phyloP scores from a whole-genome alignment of 1,140 invertebrate species.

The Drosophila pseudoobscura region DNA sequence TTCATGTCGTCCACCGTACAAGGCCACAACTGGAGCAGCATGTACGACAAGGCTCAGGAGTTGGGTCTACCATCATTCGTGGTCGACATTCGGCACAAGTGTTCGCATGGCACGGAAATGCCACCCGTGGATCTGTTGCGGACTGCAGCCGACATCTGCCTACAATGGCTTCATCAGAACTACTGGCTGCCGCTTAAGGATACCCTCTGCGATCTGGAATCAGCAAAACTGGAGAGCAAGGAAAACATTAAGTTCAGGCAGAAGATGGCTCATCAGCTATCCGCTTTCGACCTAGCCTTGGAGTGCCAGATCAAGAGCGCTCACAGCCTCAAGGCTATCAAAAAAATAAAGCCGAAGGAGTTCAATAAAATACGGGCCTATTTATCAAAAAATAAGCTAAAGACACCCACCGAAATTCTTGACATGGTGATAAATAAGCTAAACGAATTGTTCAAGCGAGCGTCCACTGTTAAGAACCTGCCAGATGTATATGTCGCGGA shows the following conservation, averaged over 20 bases:
- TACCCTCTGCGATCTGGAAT: constrained; percentile 58
- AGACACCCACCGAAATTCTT: constrained; percentile 41
- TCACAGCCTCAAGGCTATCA: constrained; percentile 55
- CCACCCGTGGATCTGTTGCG: constrained; percentile 62
- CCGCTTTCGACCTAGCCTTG: constrained; percentile 66
- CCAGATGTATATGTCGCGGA: constrained; percentile 46
- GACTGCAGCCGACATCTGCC: constrained; percentile 54
- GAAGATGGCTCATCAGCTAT: constrained; percentile 29
- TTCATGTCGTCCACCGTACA: constrained; percentile 82
- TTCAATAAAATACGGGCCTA: constrained; percentile 60
- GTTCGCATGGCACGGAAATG: constrained; percentile 75
- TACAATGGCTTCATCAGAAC: constrained; percentile 69
- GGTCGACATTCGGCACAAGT: constrained; percentile 76
- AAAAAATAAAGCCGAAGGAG: constrained; percentile 58
- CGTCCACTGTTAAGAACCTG: constrained; percentile 51
- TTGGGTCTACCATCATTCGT: constrained; percentile 74
- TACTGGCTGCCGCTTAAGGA: constrained; percentile 70
- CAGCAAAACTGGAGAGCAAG: constrained; percentile 52
- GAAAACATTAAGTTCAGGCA: constrained; percentile 58
- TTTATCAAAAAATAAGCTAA: constrained; percentile 39
- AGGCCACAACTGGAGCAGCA: constrained; percentile 63
- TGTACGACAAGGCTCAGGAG: constrained; percentile 76
- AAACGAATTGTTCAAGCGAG: constrained; percentile 37
- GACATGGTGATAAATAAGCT: constrained; percentile 41
- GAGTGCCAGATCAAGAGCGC: constrained; percentile 66